Base-by-base conservation (phyloP, 2,797 vertebrate genomes). In the Pangasius krempfi region DNA sequence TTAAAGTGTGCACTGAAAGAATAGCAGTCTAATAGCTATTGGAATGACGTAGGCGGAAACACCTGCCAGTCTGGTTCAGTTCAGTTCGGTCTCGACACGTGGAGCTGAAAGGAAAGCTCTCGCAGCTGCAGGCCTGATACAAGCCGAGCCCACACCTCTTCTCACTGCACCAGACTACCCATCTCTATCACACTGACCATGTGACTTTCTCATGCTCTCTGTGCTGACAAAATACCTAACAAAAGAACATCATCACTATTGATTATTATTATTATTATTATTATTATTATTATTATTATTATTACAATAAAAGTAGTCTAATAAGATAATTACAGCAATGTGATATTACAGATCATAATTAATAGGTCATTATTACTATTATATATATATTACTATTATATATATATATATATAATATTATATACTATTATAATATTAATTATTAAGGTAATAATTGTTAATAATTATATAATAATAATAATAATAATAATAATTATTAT, bases 31-130 rank as follows among this genome's bases (percentile, higher is more conserved):
- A 60, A 82, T 79, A 60, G 50, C 58, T 60, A 30, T 81, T 84
- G 40, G 52, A 89, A 56, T 79, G 83, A 60, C 33, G 30, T 73
- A 81, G 83, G 56, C 79, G 80, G 73, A 84, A 87, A 87, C 91
- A 92, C 91, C 91, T 91, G 91, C 90, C 73, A 70, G 75, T 40
- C 25, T 40, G 54, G 84, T 82, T 89, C 73, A 60, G 84, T 73
- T 90, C 44, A 70, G 20, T 87, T 68, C 70, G 54, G 73, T 87
- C 64, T 52, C 27, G 84, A 87, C 90, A 90, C 90, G 85, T 76
- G 86, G 79, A 88, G 76, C n/a, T 85, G 72, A 78, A 88, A 90
- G 72, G 50, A 92, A 89, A 86, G 86, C 76, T 87, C 84, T 66
- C 85, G 54, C 91, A 89, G 89, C 90, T 91, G 89, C 87, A 90